These are phyloP conservation scores for Andrena camellia DNA, from an alignment of 2,888 invertebrate species.

Conservation along the genomic window DNA sequence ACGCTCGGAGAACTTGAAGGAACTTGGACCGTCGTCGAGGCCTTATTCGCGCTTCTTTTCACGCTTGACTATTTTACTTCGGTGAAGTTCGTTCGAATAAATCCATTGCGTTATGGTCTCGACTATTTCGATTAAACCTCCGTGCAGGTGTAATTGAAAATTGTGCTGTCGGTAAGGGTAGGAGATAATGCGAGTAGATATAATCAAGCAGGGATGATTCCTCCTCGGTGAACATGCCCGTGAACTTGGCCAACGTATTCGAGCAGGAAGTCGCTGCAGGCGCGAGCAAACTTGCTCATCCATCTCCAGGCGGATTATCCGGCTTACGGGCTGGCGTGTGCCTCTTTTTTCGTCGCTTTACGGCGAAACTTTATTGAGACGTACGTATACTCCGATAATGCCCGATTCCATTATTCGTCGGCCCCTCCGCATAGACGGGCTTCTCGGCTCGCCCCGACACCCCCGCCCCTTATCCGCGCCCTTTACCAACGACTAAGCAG, in stretches of 20 bases:
- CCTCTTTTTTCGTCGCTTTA: constrained; percentile 48
- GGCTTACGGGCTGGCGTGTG: constrained; percentile 50
- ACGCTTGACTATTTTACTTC: too few relatives aligned
- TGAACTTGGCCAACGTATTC: constrained; percentile 27
- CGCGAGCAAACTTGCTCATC: constrained; percentile 49
- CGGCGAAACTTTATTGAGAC: constrained; percentile 66
- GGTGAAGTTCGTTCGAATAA: too few relatives aligned
- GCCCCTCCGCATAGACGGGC: constrained; percentile 10
- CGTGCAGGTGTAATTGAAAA: too few relatives aligned
- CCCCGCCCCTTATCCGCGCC: not conserved
- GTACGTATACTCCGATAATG: constrained; percentile 61
- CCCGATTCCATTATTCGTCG: constrained; percentile 65
- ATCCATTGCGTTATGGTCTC: too few relatives aligned
- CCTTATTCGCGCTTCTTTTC: too few relatives aligned
- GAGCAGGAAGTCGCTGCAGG: constrained; percentile 6
- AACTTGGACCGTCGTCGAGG: too few relatives aligned
- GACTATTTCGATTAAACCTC: too few relatives aligned
- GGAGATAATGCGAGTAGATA: too few relatives aligned
- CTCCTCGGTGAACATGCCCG: not conserved
- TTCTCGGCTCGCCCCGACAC: not conserved
- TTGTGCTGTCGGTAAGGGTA: too few relatives aligned
- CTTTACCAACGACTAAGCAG: constrained; percentile 17
- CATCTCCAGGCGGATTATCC: constrained; percentile 70
- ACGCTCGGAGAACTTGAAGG: not conserved
- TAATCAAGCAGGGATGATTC: not conserved